Evolutionary conservation across 2,797 vertebrate genomes (phyloP).

Genomic region (Acanthornis magna): DNA sequence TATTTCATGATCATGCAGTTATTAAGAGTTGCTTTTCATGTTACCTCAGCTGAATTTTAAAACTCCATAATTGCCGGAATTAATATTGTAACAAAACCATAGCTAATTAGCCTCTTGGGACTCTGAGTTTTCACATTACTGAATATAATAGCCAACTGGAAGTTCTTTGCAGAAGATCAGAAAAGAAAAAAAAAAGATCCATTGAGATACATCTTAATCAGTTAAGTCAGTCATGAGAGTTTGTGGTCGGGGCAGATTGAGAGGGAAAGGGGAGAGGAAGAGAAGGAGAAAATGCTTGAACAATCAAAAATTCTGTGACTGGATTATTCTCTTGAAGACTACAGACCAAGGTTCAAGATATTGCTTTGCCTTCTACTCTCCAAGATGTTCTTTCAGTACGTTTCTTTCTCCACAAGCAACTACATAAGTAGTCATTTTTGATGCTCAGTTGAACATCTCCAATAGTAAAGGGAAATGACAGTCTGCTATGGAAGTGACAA

Average conservation of each 20-base stretch:
- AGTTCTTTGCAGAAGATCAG: neutral
- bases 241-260: neutral
- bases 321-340: neutral
- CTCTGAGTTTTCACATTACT: neutral
- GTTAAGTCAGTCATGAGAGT: neutral
- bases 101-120: conserved; percentile 12
- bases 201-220: neutral
- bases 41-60: conserved; percentile 23
- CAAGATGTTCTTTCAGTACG: neutral
- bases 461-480: neutral
- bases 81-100: conserved; percentile 18
- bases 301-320: neutral
- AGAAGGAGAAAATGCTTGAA: neutral
- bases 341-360: neutral
- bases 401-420: neutral
- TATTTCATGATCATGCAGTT: neutral
- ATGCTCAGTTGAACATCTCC: neutral
- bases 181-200: neutral
- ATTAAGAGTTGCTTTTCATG: neutral
- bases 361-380: neutral
- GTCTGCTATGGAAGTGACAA: conserved; percentile 15
- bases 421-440: neutral
- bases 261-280: neutral
- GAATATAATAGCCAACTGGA: neutral
- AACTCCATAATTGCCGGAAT: neutral